Evolutionary conservation across 2,797 vertebrate genomes (phyloP).

Genomic region (Zalophus californianus): DNA sequence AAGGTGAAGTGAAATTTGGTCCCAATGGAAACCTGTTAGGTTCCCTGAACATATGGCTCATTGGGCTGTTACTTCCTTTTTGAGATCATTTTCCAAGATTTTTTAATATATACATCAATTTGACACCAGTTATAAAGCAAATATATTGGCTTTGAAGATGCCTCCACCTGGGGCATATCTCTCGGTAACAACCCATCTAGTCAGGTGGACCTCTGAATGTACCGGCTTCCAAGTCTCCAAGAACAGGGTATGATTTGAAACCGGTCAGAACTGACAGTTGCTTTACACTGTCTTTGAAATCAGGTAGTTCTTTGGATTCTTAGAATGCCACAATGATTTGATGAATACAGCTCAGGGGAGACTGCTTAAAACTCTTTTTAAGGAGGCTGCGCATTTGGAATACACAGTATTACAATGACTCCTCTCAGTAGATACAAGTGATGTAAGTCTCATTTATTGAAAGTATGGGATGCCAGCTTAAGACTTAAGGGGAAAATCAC

Average conservation of each 20-base stretch:
- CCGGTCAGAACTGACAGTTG: conserved; percentile 63
- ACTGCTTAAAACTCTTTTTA: conserved; percentile 62
- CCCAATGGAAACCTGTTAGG: conserved; percentile 79
- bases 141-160: conserved; percentile 71
- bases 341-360: conserved; percentile 55
- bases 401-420: conserved; percentile 68
- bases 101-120: conserved; percentile 83
- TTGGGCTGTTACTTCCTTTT: conserved; percentile 80
- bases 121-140: conserved; percentile 80
- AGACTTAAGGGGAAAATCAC: conserved; percentile 84
- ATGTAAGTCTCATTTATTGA: conserved; percentile 75
- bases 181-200: conserved; percentile 74
- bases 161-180: conserved; percentile 81
- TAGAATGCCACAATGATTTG: conserved; percentile 52
- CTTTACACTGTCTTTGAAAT: conserved; percentile 72
- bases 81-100: conserved; percentile 79
- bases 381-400: conserved; percentile 62
- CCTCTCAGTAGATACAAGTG: conserved; percentile 72
- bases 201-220: conserved; percentile 63
- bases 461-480: conserved; percentile 84
- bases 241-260: conserved; percentile 69
- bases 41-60: conserved; percentile 85
- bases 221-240: conserved; percentile 54
- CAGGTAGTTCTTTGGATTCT: conserved; percentile 57
- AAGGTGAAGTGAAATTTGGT: conserved; percentile 83